Conservation (phyloP, 2,113 vertebrate genomes). For the Nerophis ophidion region DNA sequence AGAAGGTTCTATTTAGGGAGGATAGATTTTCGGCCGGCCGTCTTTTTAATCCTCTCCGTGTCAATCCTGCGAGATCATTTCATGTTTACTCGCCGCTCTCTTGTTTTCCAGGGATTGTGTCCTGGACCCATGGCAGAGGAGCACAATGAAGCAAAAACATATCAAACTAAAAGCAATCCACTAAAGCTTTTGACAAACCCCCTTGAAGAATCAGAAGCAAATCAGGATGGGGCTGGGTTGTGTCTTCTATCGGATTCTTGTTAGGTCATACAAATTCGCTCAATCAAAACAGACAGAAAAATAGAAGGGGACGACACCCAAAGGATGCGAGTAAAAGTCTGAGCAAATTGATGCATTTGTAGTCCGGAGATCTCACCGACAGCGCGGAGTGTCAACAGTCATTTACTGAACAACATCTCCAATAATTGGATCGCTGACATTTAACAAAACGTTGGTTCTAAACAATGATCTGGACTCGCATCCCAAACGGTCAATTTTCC, state of each 20-base stretch:
- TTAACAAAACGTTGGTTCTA: conserved; percentile 33
- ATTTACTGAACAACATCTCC: conserved; percentile 51
- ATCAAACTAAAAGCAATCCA: conserved; percentile 52
- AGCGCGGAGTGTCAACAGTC: conserved; percentile 40
- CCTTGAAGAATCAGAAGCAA: conserved; percentile 51
- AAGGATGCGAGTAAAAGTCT: not conserved
- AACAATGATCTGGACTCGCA: conserved; percentile 36
- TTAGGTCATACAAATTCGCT: conserved; percentile 20
- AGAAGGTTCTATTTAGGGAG: conserved; percentile 43
- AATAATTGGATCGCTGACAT: conserved; percentile 56
- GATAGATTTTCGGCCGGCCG: conserved; percentile 34
- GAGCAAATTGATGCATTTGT: conserved; percentile 35
- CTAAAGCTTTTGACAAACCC: conserved; percentile 56
- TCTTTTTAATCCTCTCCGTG: conserved; percentile 47
- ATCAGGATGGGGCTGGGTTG: conserved; percentile 38
- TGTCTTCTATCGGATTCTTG: conserved; percentile 29
- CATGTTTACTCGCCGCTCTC: conserved; percentile 46
- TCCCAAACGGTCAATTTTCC: conserved; percentile 61
- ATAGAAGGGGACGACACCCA: not conserved
- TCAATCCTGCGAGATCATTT: conserved; percentile 40
- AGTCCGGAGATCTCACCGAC: conserved; percentile 28
- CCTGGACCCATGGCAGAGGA: conserved; percentile 28
- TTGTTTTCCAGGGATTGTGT: conserved; percentile 33
- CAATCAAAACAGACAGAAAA: conserved; percentile 9
- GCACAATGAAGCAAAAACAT: conserved; percentile 56